Conservation (phyloP, 2,888 invertebrate genomes). For the Papilio gigon region DNA sequence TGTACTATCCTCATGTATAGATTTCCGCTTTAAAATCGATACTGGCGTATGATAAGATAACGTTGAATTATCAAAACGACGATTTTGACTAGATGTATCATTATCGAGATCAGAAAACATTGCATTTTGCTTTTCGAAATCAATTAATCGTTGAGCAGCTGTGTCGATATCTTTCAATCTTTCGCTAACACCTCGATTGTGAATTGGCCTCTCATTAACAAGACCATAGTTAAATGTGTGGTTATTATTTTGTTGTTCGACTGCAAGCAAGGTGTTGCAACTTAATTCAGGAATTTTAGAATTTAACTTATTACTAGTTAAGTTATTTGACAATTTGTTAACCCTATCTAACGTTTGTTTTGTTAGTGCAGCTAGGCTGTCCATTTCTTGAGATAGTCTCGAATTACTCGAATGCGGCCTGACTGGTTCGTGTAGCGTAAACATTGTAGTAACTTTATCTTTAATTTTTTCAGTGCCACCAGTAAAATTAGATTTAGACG, state of each 20-base stretch:
- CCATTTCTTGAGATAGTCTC: conserved; percentile 83
- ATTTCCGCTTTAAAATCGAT: conserved; percentile 87
- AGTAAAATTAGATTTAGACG: conserved; percentile 59
- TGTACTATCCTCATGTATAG: conserved; percentile 79
- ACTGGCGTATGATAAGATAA: conserved; percentile 77
- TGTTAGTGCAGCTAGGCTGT: conserved; percentile 84
- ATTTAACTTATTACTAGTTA: conserved; percentile 77
- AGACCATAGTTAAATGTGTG: conserved; percentile 70
- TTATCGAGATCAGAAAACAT: conserved; percentile 81
- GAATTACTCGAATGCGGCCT: conserved; percentile 70
- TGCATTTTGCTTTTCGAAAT: conserved; percentile 81
- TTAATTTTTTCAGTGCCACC: conserved; percentile 59
- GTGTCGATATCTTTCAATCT: conserved; percentile 79
- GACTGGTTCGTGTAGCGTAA: conserved; percentile 75
- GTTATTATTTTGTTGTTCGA: conserved; percentile 66
- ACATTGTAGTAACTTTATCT: conserved; percentile 68
- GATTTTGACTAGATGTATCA: conserved; percentile 79
- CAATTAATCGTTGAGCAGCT: conserved; percentile 80
- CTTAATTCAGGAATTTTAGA: conserved; percentile 68
- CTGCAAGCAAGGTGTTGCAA: conserved; percentile 67
- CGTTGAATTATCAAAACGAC: conserved; percentile 71
- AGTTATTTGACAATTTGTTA: conserved; percentile 83
- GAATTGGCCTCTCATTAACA: conserved; percentile 59
- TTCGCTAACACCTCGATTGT: conserved; percentile 73
- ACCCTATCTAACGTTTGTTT: conserved; percentile 86